Evolutionary conservation across 2,113 vertebrate species (phyloP).

Genomic region (Chlorodrepanis virens): DNA sequence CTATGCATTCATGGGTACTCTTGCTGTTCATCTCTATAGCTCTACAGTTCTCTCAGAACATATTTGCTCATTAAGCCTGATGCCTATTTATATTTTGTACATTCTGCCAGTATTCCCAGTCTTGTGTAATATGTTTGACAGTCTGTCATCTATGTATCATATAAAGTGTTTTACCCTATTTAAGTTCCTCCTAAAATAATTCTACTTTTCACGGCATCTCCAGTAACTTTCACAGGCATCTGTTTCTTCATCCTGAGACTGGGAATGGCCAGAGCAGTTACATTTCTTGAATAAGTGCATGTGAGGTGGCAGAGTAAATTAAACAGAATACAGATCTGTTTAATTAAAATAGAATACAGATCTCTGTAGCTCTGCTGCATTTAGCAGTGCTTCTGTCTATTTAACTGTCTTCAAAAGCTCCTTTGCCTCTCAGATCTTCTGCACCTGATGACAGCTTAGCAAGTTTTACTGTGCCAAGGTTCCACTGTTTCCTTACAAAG

Average conservation of each 20-base stretch:
- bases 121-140: not conserved
- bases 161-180: not conserved
- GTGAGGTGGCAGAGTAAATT: not conserved
- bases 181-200: not conserved
- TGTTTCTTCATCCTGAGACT: not conserved
- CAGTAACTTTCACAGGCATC: not conserved
- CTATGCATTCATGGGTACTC: not conserved
- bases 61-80: not conserved
- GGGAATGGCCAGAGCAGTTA: not conserved
- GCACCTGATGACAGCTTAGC: not conserved
- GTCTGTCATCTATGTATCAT: not conserved
- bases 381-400: not conserved
- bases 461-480: not conserved
- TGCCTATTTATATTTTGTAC: not conserved
- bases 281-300: not conserved
- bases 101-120: not conserved
- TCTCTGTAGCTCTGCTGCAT: not conserved
- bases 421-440: not conserved
- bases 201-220: not conserved
- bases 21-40: not conserved
- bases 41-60: not conserved
- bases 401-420: not conserved
- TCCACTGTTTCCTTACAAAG: not conserved
- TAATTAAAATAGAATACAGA: not conserved
- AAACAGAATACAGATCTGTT: not conserved